Conservation (phyloP, 2,113 vertebrate species). For the Rynchops niger region DNA sequence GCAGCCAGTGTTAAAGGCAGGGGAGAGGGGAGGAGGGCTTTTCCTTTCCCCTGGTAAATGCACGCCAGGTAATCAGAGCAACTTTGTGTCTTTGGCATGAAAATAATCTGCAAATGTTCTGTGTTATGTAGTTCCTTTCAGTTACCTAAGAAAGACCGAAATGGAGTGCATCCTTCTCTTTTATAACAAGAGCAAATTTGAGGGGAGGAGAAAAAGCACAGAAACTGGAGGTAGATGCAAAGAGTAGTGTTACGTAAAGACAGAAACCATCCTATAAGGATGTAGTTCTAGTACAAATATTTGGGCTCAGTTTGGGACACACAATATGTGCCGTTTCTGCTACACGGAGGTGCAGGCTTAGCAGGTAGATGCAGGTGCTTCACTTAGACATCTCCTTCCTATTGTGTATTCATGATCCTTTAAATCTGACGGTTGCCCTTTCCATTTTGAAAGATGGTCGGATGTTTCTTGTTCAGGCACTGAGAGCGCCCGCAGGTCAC, state of each 20-base stretch:
- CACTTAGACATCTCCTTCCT: neutral
- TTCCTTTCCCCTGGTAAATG: neutral
- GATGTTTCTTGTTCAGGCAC: neutral
- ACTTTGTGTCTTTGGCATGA: neutral
- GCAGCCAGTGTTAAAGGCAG: neutral
- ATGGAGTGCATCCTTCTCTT: neutral
- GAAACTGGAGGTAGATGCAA: neutral
- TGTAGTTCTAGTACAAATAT: neutral
- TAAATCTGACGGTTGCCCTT: neutral
- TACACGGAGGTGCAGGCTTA: neutral
- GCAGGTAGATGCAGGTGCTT: neutral
- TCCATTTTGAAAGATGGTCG: neutral
- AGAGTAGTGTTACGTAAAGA: neutral
- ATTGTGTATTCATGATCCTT: neutral
- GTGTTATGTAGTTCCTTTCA: neutral
- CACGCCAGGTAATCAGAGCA: neutral
- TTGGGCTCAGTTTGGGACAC: neutral
- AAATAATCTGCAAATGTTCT: neutral
- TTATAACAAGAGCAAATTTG: neutral
- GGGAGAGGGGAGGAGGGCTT: neutral
- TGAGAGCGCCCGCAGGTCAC: neutral
- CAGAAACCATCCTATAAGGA: neutral
- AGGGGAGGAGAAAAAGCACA: neutral
- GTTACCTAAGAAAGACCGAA: neutral
- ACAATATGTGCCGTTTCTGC: neutral